Conservation (phyloP, 2,113 vertebrate genomes). For the Syngnathus scovelli region DNA sequence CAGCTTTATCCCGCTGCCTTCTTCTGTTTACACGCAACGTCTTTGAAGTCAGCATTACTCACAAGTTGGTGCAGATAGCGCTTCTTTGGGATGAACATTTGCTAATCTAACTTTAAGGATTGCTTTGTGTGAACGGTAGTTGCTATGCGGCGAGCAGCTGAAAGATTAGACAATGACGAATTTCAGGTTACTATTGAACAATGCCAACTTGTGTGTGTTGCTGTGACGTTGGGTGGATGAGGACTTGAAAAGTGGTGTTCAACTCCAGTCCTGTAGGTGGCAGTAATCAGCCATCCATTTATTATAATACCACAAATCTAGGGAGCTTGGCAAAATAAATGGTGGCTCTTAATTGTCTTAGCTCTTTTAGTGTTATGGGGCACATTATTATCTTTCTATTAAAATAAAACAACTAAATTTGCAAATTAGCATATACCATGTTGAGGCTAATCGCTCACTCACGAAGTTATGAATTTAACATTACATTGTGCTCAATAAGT, state of each 20-base stretch:
- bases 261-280: background rate
- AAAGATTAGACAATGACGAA: background rate
- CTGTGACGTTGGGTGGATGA: background rate
- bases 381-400: no score
- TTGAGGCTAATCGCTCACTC: no score
- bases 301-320: background rate
- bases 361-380: no score
- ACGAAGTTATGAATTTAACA: no score
- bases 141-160: background rate
- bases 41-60: background rate
- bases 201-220: background rate
- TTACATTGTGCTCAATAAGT: no score
- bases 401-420: no score
- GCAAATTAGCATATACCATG: no score
- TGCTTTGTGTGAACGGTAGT: background rate
- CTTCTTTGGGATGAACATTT: background rate
- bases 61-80: background rate
- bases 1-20: background rate
- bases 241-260: background rate
- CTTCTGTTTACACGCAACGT: background rate
- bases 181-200: background rate
- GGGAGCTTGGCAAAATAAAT: background rate
- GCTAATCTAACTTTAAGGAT: constrained; percentile 1
- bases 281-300: background rate
- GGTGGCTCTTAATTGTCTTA: background rate